A percentile compares a stretch with the other conserved stretches of the same genome.
Conservation (phyloP, 2,888 invertebrate species). For the Elegia similella region DNA sequence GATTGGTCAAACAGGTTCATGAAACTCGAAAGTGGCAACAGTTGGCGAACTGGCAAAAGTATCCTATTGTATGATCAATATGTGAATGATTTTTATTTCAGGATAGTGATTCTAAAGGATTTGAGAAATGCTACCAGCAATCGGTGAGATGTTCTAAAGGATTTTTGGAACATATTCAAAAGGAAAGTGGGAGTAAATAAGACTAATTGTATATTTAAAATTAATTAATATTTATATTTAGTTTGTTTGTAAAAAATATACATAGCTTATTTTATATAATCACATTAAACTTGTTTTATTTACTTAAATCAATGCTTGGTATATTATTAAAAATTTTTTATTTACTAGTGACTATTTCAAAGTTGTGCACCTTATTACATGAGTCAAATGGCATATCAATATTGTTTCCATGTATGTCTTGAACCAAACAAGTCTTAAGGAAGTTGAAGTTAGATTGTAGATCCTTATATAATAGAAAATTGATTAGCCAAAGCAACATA, state of each 20-base stretch:
- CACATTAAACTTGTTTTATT: no score
- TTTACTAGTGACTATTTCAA: not conserved
- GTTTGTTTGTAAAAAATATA: not conserved
- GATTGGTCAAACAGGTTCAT: no score
- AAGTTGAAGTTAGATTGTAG: slow-evolving; percentile 37
- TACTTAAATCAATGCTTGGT: no score
- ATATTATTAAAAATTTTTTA: not conserved
- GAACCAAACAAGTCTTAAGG: slow-evolving; percentile 39
- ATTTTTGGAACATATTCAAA: slow-evolving; percentile 54
- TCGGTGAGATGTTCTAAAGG: slow-evolving; percentile 70
- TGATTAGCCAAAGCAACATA: slow-evolving; percentile 47
- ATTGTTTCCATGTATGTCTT: not conserved
- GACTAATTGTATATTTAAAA: not conserved
- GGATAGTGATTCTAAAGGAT: slow-evolving; percentile 62
- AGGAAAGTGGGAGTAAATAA: slow-evolving; percentile 25
- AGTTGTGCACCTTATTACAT: not conserved
- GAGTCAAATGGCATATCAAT: not conserved
- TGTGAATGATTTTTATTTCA: slow-evolving; percentile 31
- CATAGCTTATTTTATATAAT: no score
- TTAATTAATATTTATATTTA: no score
- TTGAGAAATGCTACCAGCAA: slow-evolving; percentile 73
- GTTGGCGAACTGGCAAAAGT: no score
- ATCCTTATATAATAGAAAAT: slow-evolving; percentile 45
- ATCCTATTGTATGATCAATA: no score
- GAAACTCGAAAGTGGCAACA: no score